These are phyloP conservation scores for Euspilapteryx auroguttella DNA, from an alignment of 2,888 invertebrate genomes.

Conservation along the genomic window DNA sequence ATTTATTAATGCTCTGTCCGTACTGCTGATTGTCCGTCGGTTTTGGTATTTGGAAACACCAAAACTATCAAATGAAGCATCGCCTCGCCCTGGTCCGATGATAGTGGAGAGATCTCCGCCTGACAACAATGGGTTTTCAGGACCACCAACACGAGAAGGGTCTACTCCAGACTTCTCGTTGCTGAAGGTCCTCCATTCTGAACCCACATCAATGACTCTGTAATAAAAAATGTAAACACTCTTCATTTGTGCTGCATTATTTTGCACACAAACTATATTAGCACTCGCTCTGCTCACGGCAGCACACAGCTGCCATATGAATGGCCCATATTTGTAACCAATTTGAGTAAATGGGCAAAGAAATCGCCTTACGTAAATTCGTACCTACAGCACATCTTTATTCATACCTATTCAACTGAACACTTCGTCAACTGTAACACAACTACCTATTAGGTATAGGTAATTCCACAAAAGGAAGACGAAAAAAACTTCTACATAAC, in stretches of 20 bases:
- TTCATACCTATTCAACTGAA: too few species aligned
- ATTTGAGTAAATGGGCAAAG: too few species aligned
- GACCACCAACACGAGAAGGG: slow-evolving; percentile 99
- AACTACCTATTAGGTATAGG: too few species aligned
- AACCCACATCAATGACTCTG: slow-evolving; percentile 99
- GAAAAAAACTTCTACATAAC: too few species aligned
- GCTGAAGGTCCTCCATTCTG: slow-evolving; percentile 99
- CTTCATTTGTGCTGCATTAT: not conserved
- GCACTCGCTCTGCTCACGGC: too few species aligned
- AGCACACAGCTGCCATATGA: too few species aligned
- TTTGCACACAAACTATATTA: too few species aligned
- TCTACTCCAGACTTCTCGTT: slow-evolving; percentile 97
- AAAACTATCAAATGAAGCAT: slow-evolving; percentile 87
- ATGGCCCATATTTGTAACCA: too few species aligned
- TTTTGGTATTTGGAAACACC: slow-evolving; percentile 79
- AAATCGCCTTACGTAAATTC: too few species aligned
- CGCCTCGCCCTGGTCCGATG: slow-evolving; percentile 76
- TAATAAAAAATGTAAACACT: slow-evolving; percentile 9
- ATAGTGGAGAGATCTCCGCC: slow-evolving; percentile 97
- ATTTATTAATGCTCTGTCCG: slow-evolving; percentile 92
- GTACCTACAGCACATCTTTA: too few species aligned
- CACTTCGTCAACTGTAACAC: too few species aligned
- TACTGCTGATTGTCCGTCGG: slow-evolving; percentile 82
- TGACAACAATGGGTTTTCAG: slow-evolving; percentile 94
- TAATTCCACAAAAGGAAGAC: too few species aligned